phyloP scores from a whole-genome alignment of 2,797 vertebrate species.

The Craterocephalus amniculus region DNA sequence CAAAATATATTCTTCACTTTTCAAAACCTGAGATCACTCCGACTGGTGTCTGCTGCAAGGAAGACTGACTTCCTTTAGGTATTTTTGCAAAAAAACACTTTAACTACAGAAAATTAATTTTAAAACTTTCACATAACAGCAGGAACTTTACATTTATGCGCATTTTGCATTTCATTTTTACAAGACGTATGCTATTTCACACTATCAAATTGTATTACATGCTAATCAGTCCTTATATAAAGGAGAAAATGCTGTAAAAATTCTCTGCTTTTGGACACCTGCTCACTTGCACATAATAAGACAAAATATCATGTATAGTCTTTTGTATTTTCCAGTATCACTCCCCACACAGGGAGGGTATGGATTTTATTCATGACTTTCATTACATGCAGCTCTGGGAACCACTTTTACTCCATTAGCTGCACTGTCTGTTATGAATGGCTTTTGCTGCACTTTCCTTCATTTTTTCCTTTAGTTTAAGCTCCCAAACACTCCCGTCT shows the following conservation, averaged over 20 bases:
- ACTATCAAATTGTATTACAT: not conserved
- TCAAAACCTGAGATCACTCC: too few species aligned
- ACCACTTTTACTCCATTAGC: slow-evolving; percentile 33
- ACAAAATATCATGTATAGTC: slow-evolving; percentile 9
- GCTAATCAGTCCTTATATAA: not conserved
- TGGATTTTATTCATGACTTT: slow-evolving; percentile 71
- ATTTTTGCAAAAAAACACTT: too few species aligned
- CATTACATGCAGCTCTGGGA: slow-evolving; percentile 54
- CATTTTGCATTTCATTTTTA: not conserved
- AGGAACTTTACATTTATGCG: too few species aligned
- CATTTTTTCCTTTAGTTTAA: slow-evolving; percentile 39
- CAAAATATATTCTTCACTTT: too few species aligned
- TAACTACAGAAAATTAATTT: too few species aligned
- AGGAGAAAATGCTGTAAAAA: slow-evolving; percentile 16
- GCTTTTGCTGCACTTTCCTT: slow-evolving; percentile 35
- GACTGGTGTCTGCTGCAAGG: too few species aligned
- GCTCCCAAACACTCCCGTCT: slow-evolving; percentile 19
- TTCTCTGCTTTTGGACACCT: slow-evolving; percentile 29
- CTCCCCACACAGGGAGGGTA: slow-evolving; percentile 9
- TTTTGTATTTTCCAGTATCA: slow-evolving; percentile 23
- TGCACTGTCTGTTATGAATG: slow-evolving; percentile 52
- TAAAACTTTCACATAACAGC: too few species aligned
- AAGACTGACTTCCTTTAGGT: too few species aligned
- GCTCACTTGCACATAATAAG: slow-evolving; percentile 6
- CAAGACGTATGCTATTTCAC: not conserved